Evolutionary conservation across 2,888 invertebrate genomes (phyloP), one percentile per base, ranked within the genome.

Genomic region (Gnatocerus cornutus): DNA sequence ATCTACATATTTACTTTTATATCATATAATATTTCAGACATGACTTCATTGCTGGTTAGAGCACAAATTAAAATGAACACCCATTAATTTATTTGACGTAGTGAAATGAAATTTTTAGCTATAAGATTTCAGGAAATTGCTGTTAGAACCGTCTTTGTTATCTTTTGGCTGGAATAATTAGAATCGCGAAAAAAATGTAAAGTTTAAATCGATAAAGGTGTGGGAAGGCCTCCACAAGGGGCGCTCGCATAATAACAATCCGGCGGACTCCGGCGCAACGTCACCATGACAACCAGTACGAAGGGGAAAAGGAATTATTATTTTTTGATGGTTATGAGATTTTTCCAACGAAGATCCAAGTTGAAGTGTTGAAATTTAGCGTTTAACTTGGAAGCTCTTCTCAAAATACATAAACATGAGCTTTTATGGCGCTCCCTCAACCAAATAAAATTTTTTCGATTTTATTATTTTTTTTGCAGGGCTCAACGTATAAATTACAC

Each of bases 271-370:
- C 72, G 52, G 59, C 67, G 66, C 69, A 71, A 68, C 75, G 80
- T 81, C 69, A 70, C 77, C 79, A 76, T 76, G 77, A 74, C 76
- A 73, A 82, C 80, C 71, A 69, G 66, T 71, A 29, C 68, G 55
- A 77, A 76, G 74, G 79, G 80, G 82, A 80, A 80, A 79, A 76
- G 75, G 78, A 82, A 81, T 82, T 82, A 83, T 84, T 82, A 83
- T 82, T 81, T 83, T 83, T 83, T 83, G 82, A 83, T 83, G 83
- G 83, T 83, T 83, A 83, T 82, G 82, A 82, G 81, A 79, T 81
- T 82, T 81, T 79, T 76, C 72, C 72, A 68, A 67, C 69, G 75
- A 74, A 75, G 76, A 76, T 74, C 74, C 73, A 64, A 72, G 69
- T 75, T 78, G 69, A 73, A 79, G 80, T 76, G 76, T 69, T 72